Evolutionary conservation across 2,113 vertebrate genomes (phyloP).

Genomic region (Alectura lathami): DNA sequence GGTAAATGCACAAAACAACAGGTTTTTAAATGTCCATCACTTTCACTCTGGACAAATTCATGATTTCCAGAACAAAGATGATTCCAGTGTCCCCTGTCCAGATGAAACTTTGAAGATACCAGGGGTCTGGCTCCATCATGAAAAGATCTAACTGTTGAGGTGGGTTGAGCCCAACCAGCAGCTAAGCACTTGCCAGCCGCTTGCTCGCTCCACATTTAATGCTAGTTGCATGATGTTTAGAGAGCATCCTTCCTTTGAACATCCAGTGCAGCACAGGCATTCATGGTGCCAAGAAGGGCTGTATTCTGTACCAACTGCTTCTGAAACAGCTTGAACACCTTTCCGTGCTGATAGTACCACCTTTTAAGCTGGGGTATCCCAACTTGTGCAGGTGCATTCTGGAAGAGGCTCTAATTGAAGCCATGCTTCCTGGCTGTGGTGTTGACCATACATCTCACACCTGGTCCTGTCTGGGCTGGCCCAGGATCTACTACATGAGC

Average conservation of each 20-base stretch:
- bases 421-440: background rate
- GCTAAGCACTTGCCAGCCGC: background rate
- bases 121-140: background rate
- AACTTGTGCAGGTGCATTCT: background rate
- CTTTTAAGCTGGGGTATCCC: background rate
- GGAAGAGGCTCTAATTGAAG: background rate
- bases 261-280: background rate
- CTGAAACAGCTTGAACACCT: background rate
- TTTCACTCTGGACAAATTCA: background rate
- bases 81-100: background rate
- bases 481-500: rapidly evolving
- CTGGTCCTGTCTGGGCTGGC: background rate
- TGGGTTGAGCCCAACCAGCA: background rate
- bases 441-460: background rate
- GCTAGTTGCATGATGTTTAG: background rate
- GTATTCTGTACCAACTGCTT: background rate
- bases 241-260: background rate
- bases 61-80: background rate
- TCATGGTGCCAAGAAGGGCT: background rate
- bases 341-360: background rate
- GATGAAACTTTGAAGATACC: background rate
- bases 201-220: background rate
- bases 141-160: background rate
- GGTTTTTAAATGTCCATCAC: background rate
- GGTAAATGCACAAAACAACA: background rate